A percentile compares a stretch with the other conserved stretches of the same genome.
Evolutionary conservation across 2,113 vertebrate genomes (phyloP).

Genomic region (Xiphophorus hellerii): DNA sequence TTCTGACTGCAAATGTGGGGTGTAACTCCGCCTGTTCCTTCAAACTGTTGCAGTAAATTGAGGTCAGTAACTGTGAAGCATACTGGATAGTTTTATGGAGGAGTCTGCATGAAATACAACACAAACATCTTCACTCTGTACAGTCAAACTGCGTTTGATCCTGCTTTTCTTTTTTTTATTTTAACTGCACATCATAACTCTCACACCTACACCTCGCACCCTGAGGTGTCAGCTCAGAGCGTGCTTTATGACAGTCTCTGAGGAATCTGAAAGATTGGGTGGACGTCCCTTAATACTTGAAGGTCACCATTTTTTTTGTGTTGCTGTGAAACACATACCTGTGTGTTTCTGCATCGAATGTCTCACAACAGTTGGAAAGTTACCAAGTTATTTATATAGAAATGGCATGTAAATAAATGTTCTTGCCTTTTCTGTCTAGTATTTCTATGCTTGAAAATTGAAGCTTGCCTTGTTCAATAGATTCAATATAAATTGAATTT

Average conservation of each 20-base stretch:
- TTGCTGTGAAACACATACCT: not conserved
- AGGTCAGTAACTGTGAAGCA: not conserved
- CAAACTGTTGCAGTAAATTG: not conserved
- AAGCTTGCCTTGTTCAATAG: too few species aligned
- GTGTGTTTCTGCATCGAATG: not conserved
- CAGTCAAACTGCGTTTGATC: slow-evolving; percentile 33
- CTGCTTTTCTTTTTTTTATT: slow-evolving; percentile 11
- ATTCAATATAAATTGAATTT: too few species aligned
- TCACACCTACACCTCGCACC: slow-evolving; percentile 16
- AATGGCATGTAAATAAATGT: too few species aligned
- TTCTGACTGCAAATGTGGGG: not conserved
- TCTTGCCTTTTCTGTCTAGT: too few species aligned
- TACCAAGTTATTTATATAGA: not conserved
- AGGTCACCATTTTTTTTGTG: slow-evolving; percentile 55
- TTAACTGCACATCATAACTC: slow-evolving; percentile 59
- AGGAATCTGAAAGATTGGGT: slow-evolving; percentile 51
- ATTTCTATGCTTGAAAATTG: too few species aligned
- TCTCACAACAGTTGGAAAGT: not conserved
- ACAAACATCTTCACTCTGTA: slow-evolving; percentile 25
- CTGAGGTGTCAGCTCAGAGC: slow-evolving; percentile 50
- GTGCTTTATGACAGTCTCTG: slow-evolving; percentile 59
- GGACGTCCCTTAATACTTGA: slow-evolving; percentile 47
- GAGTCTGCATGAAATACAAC: slow-evolving; percentile 18
- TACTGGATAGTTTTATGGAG: not conserved
- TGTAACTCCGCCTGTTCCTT: not conserved